Conservation (phyloP, 2,888 invertebrate species). For the Ophraella communa region DNA sequence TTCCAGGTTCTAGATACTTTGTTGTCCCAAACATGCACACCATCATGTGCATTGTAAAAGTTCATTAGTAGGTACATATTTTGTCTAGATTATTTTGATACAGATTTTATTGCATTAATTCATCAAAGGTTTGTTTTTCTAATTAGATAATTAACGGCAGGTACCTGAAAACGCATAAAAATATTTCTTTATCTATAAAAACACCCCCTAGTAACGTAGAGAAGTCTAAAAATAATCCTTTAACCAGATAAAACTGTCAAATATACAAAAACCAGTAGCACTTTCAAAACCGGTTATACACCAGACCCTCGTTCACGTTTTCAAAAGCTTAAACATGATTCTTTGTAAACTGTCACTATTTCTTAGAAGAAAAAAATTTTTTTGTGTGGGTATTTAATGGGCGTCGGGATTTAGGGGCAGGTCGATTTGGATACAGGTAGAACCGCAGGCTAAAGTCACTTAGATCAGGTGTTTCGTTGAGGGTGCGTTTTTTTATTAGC, state of each 20-base stretch:
- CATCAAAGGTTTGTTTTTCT: too few species aligned
- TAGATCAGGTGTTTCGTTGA: neutral
- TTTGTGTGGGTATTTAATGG: conserved; percentile 7
- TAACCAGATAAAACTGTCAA: neutral
- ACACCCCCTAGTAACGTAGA: too few species aligned
- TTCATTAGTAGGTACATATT: too few species aligned
- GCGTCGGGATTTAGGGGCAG: neutral
- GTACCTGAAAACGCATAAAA: too few species aligned
- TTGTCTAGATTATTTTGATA: too few species aligned
- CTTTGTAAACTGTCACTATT: conserved; percentile 1
- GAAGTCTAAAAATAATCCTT: neutral
- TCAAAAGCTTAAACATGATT: neutral
- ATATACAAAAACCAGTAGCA: neutral
- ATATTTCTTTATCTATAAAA: too few species aligned
- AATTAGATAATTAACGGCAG: too few species aligned
- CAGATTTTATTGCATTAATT: too few species aligned
- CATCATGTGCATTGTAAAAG: too few species aligned
- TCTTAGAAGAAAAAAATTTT: neutral
- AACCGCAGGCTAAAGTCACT: neutral
- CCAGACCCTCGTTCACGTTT: neutral
- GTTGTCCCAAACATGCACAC: too few species aligned
- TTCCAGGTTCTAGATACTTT: too few species aligned
- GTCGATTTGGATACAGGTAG: conserved; percentile 1
- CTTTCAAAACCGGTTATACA: conserved; percentile 3
- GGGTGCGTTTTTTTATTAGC: neutral